Percentiles rank a stretch among this genome's conserved stretches.
Evolutionary conservation across 2,797 vertebrate species (phyloP).

Genomic region (Margarornis squamiger): DNA sequence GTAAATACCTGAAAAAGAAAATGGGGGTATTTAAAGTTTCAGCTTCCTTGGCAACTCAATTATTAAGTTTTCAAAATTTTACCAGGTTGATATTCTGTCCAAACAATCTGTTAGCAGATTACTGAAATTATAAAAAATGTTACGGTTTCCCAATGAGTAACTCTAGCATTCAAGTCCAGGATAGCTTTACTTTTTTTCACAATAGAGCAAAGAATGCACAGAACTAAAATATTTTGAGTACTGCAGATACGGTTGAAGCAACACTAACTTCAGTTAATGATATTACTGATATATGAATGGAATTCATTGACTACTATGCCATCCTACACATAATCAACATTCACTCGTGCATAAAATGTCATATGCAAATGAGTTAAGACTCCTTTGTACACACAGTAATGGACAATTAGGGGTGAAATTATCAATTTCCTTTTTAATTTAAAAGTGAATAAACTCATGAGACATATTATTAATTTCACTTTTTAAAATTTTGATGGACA

Average conservation of each 20-base stretch:
- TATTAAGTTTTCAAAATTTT: neutral
- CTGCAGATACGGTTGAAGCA: neutral
- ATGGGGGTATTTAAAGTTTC: neutral
- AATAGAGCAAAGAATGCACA: neutral
- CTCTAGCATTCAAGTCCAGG: neutral
- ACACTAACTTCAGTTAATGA: neutral
- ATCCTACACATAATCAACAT: neutral
- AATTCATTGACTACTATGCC: neutral
- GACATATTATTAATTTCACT: neutral
- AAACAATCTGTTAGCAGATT: neutral
- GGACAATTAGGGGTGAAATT: neutral
- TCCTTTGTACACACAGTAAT: neutral
- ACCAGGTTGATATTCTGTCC: neutral
- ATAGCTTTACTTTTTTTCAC: neutral
- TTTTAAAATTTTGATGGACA: neutral
- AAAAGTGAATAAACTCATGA: neutral
- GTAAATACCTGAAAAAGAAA: constrained; percentile 86
- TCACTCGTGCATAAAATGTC: neutral
- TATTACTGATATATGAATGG: neutral
- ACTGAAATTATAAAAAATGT: neutral
- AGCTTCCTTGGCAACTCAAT: neutral
- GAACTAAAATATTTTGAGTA: neutral
- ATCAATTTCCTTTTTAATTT: neutral
- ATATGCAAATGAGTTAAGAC: neutral
- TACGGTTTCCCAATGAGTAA: neutral